Evolutionary conservation across 2,797 vertebrate genomes (phyloP).

Genomic region (Siniperca scherzeri): DNA sequence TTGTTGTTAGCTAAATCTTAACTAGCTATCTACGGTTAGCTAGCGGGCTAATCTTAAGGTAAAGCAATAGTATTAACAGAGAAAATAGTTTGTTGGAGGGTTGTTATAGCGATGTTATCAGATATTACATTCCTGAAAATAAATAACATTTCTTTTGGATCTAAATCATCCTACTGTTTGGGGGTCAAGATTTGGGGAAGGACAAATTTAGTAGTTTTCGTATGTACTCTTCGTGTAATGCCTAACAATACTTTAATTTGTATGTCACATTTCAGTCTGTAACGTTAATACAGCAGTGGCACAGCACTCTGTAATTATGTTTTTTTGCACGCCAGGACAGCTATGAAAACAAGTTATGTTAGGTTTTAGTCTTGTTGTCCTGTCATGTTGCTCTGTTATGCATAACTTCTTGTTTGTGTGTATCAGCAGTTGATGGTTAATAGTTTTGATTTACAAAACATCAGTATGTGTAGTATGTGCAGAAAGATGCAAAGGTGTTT

Average conservation of each 20-base stretch:
- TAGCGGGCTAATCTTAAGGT: neutral
- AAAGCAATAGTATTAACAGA: neutral
- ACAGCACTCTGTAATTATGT: too few species aligned
- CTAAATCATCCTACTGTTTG: accelerated
- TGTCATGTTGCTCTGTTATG: neutral
- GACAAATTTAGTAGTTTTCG: too few species aligned
- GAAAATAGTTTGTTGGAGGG: too few species aligned
- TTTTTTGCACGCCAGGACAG: neutral
- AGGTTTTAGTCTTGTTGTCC: neutral
- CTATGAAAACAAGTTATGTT: neutral
- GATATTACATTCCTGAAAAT: neutral
- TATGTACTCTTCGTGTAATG: neutral
- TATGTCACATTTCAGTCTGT: neutral
- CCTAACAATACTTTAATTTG: neutral
- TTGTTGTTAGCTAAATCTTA: neutral
- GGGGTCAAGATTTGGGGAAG: neutral
- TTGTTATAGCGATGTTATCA: too few species aligned
- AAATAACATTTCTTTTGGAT: accelerated
- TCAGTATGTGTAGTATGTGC: neutral
- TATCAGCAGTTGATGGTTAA: neutral
- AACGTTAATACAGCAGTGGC: too few species aligned
- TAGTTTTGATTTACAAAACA: neutral
- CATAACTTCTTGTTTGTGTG: neutral
- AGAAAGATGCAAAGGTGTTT: neutral
- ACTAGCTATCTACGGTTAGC: neutral